Conservation (phyloP, 2,797 vertebrate genomes). For the Lycodopsis pacificus region DNA sequence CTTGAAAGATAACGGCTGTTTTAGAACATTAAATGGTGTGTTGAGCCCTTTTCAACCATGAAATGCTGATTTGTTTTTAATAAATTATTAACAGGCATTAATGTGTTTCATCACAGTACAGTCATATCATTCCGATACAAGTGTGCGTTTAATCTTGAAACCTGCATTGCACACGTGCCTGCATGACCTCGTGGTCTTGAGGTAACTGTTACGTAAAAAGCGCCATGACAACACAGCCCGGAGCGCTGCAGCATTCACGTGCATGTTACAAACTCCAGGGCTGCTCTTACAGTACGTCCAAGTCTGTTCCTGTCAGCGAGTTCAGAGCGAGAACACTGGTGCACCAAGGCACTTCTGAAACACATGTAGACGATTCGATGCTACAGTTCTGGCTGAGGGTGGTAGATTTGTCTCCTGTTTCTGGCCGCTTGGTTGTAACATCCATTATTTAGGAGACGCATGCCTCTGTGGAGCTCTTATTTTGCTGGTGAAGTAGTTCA, state of each 20-base stretch:
- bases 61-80: neutral
- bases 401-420: slow-evolving; percentile 24
- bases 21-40: neutral
- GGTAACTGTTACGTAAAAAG: neutral
- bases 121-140: neutral
- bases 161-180: too few relatives aligned
- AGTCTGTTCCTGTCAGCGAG: slow-evolving; percentile 14
- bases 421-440: slow-evolving; percentile 17
- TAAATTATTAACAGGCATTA: neutral
- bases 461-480: neutral
- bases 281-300: neutral
- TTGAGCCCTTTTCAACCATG: neutral
- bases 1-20: neutral
- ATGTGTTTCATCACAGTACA: neutral
- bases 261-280: neutral
- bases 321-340: neutral
- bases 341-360: neutral
- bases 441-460: slow-evolving; percentile 38
- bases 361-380: slow-evolving; percentile 12
- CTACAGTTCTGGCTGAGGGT: slow-evolving; percentile 22
- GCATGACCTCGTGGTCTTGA: neutral
- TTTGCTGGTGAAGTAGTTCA: slow-evolving; percentile 8
- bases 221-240: neutral
- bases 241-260: neutral
- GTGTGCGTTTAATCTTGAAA: neutral